phyloP scores from a whole-genome alignment of 2,888 invertebrate genomes.

The Mythimna loreyi region DNA sequence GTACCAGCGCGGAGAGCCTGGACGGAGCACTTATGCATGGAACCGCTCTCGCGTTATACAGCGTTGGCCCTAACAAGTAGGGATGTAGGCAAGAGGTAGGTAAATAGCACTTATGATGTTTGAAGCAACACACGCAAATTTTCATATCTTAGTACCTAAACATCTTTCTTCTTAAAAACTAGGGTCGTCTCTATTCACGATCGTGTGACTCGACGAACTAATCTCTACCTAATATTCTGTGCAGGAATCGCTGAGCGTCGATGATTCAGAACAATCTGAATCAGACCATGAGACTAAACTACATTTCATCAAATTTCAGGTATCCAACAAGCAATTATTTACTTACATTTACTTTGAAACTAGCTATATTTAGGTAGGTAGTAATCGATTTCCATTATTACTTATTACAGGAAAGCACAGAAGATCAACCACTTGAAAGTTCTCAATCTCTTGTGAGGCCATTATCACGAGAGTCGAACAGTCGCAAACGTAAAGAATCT shows the following conservation, averaged over 20 bases:
- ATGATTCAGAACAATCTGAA: conserved; percentile 18
- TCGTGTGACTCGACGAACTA: not conserved
- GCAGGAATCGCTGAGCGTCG: conserved; percentile 25
- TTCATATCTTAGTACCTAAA: no score
- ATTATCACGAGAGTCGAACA: conserved; percentile 14
- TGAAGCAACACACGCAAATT: no score
- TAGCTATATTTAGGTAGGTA: not conserved
- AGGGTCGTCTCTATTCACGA: no score
- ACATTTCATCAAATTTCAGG: not conserved
- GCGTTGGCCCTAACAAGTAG: no score
- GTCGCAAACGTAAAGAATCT: conserved; percentile 14
- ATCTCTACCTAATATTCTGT: not conserved
- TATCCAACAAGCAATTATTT: not conserved
- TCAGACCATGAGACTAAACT: conserved; percentile 1
- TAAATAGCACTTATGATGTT: no score
- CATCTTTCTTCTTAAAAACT: no score
- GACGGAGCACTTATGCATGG: no score
- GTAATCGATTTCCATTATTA: not conserved
- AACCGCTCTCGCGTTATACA: no score
- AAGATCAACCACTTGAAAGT: conserved; percentile 10
- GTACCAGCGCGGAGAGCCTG: no score
- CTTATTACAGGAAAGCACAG: conserved; percentile 19
- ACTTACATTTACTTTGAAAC: not conserved
- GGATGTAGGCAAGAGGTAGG: no score
- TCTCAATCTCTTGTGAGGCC: conserved; percentile 12